These are phyloP conservation scores for Apostichopus japonicus DNA, from an alignment of 35 echinoderm and acorn worm genomes.

Conservation along the genomic window DNA sequence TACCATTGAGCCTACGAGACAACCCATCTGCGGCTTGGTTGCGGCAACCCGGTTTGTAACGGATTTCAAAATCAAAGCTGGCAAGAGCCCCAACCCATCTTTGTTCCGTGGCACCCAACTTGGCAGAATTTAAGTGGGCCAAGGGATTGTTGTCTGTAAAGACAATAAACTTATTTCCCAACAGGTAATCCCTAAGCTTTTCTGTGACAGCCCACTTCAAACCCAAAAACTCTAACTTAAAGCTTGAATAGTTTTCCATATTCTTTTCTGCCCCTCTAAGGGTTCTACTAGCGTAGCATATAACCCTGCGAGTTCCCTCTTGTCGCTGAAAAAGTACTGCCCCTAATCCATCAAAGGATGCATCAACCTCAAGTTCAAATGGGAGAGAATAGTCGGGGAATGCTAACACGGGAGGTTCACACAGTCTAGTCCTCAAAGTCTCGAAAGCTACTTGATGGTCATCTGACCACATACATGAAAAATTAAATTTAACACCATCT, in stretches of 20 bases:
- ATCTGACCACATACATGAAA: background rate
- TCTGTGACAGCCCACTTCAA: slow-evolving; percentile 57
- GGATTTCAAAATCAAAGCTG: too few relatives aligned
- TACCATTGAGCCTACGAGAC: too few relatives aligned
- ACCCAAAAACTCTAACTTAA: slow-evolving; percentile 50
- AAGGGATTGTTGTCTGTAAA: slow-evolving; percentile 57
- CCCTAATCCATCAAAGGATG: slow-evolving; percentile 11
- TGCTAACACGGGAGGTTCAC: background rate
- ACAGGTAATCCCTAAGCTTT: slow-evolving; percentile 56
- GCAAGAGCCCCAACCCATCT: too few relatives aligned
- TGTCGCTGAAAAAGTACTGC: slow-evolving; percentile 27
- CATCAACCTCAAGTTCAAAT: slow-evolving; percentile 48
- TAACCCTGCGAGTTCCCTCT: slow-evolving; percentile 17
- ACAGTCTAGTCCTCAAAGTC: background rate
- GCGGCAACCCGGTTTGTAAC: too few relatives aligned
- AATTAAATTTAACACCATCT: background rate
- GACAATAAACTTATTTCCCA: slow-evolving; percentile 52
- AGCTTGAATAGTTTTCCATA: slow-evolving; percentile 10
- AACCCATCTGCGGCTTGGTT: too few relatives aligned
- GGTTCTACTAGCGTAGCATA: slow-evolving; percentile 47
- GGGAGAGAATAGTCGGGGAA: slow-evolving; percentile 33
- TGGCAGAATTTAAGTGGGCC: background rate
- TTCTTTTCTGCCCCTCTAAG: background rate
- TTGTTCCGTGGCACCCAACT: background rate
- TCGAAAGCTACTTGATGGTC: slow-evolving; percentile 14